These are phyloP conservation scores for Cryptocheilus praepositus DNA, from an alignment of 2,888 invertebrate genomes.

Conservation along the genomic window DNA sequence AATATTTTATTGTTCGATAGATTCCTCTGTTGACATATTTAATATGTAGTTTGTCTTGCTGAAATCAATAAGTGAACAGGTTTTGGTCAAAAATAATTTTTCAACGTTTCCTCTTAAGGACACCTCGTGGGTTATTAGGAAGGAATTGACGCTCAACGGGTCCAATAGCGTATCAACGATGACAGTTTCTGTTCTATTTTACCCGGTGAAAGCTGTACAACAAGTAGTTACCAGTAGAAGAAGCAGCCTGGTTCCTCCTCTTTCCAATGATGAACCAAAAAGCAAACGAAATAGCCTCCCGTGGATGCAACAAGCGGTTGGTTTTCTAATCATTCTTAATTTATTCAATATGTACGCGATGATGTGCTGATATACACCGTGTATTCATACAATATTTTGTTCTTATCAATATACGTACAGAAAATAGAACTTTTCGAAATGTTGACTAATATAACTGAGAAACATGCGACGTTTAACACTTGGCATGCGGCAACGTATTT, in stretches of 20 bases:
- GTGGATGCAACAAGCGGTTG: slow-evolving; percentile 74
- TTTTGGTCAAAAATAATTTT: no score
- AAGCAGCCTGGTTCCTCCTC: slow-evolving; percentile 58
- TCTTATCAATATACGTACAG: neutral
- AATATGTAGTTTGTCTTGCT: no score
- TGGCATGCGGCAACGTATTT: no score
- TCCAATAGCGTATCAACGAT: slow-evolving; percentile 69
- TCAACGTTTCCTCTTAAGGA: slow-evolving; percentile 49
- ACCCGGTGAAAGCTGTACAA: slow-evolving; percentile 72
- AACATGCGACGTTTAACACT: no score
- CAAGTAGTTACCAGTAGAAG: slow-evolving; percentile 61
- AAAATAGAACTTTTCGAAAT: no score
- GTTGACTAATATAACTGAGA: neutral
- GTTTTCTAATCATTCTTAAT: slow-evolving; percentile 26
- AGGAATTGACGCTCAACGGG: slow-evolving; percentile 65
- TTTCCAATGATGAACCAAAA: slow-evolving; percentile 65
- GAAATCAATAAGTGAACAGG: no score
- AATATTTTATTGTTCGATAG: no score
- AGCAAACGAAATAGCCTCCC: slow-evolving; percentile 71
- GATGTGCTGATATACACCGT: slow-evolving; percentile 21
- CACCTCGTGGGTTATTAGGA: slow-evolving; percentile 64
- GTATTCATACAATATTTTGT: slow-evolving; percentile 6
- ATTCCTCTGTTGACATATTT: no score
- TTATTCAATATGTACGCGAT: neutral
- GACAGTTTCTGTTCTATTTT: slow-evolving; percentile 75